Evolutionary conservation across 1,140 invertebrate species (phyloP), one percentile per base, ranked within the genome.

Genomic region (Brachystomella parvula): DNA sequence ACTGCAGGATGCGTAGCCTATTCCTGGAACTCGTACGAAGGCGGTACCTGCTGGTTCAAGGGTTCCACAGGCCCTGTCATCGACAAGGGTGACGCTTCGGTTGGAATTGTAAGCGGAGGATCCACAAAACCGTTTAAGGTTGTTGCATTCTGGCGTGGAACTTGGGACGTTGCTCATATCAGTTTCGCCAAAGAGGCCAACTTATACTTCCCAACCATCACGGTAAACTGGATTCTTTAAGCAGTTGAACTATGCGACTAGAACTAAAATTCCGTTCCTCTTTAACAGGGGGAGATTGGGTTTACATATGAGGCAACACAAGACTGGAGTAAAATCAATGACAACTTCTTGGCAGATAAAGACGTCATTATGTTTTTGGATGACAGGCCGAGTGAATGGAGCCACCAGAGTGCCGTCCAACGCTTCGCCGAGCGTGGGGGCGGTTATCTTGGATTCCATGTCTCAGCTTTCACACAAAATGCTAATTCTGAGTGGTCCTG

Each of bases 401-500:
- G 21, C 21, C 53, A 56, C 6, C 19, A 24, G 6, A 24, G 12
- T 28, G 53, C 53, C 6, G 6, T 56, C 26, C 53, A 56, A 28
- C 6, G 53, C 19, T 56, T 56, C 53, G 53, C 26, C 21, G 53
- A 56, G 26, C 53, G 53, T 21, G 53, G 53, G 12, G 53, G 68
- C 21, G 61, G 61, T 17, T 64, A 24, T 21, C 3, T 64, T 28
- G 64, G 64, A 39, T 70, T 64, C 24, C 68, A 63, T 59, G 68
- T 66, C 17, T 39, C 64, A 1, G 68, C 64, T 1, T 65, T 69
- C 17, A 61, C 68, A 1, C 12, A 47, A 2, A 58, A 35, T 24
- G 21, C 60, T 12, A 56, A 59, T 19, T n/a, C n/a, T n/a, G 61
- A 59, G 21, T 69, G 68, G 68, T n/a, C 44, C 30, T 69, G 68